These are phyloP conservation scores for Mystacornis crossleyi DNA, from an alignment of 2,113 vertebrate species.

Conservation along the genomic window DNA sequence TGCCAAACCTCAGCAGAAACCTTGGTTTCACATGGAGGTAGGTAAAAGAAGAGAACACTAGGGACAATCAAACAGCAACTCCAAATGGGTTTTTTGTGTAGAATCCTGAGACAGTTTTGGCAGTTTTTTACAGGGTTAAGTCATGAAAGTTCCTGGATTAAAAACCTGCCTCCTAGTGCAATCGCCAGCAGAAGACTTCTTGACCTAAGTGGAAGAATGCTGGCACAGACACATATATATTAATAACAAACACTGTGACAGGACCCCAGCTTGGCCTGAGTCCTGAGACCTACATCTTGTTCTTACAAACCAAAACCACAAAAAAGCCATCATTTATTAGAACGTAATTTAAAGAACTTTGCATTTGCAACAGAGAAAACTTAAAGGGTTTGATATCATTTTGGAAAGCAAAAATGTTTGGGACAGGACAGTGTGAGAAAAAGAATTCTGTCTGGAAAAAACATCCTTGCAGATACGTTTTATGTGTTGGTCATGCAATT, in stretches of 20 bases:
- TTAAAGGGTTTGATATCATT: neutral
- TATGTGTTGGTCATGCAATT: neutral
- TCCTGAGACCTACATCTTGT: neutral
- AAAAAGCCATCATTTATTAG: neutral
- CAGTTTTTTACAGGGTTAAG: neutral
- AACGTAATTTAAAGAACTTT: neutral
- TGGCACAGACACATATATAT: neutral
- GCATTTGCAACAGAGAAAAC: neutral
- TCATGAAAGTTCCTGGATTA: neutral
- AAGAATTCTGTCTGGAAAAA: neutral
- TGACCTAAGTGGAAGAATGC: neutral
- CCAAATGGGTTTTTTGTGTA: neutral
- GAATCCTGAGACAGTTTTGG: neutral
- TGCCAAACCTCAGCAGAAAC: neutral
- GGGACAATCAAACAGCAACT: neutral
- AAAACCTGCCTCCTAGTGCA: neutral
- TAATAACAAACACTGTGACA: neutral
- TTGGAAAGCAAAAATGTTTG: neutral
- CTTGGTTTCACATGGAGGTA: neutral
- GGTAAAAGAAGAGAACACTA: neutral
- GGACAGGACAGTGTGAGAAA: neutral
- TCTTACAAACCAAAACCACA: neutral
- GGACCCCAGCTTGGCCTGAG: neutral
- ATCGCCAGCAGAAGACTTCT: neutral
- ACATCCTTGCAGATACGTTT: neutral